phyloP scores from a whole-genome alignment of 2,113 vertebrate species.

The Xiphophorus hellerii region DNA sequence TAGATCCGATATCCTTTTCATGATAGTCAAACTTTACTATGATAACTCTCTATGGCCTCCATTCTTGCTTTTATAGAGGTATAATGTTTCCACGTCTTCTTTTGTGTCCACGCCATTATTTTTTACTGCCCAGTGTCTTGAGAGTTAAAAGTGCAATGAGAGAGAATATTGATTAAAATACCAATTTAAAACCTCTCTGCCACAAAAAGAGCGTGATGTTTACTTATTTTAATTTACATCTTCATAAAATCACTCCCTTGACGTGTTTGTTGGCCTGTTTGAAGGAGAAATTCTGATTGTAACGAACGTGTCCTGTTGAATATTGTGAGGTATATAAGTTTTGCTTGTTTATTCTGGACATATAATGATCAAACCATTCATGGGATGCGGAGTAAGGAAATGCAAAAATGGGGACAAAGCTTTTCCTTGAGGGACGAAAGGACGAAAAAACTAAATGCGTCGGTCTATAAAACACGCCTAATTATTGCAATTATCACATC shows the following conservation, averaged over 20 bases:
- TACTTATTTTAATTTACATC: not conserved
- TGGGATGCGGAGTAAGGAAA: constrained; percentile 1
- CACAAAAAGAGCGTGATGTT: not conserved
- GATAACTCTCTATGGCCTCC: constrained; percentile 71
- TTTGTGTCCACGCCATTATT: constrained; percentile 57
- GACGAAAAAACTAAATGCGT: not conserved
- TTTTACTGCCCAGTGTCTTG: constrained; percentile 26
- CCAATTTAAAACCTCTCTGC: not conserved
- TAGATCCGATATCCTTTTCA: constrained; percentile 84
- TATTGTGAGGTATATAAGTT: not conserved
- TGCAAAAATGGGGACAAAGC: constrained; percentile 27
- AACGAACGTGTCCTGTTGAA: not conserved
- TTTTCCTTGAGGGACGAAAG: constrained; percentile 26
- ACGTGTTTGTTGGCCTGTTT: not conserved
- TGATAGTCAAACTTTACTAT: constrained; percentile 82
- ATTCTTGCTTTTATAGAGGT: constrained; percentile 75
- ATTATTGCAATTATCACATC: constrained; percentile 75
- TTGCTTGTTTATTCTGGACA: constrained; percentile 14
- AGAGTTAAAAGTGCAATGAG: constrained; percentile 41
- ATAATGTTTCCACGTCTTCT: constrained; percentile 78
- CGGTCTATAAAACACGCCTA: constrained; percentile 69
- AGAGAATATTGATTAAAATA: not conserved
- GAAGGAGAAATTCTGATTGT: not conserved
- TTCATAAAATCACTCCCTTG: constrained; percentile 14
- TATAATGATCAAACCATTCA: constrained; percentile 28